A percentile compares a stretch with the other conserved stretches of the same genome.
These are phyloP conservation scores for Xestia c-nigrum DNA, from an alignment of 2,888 invertebrate genomes.

Conservation along the genomic window DNA sequence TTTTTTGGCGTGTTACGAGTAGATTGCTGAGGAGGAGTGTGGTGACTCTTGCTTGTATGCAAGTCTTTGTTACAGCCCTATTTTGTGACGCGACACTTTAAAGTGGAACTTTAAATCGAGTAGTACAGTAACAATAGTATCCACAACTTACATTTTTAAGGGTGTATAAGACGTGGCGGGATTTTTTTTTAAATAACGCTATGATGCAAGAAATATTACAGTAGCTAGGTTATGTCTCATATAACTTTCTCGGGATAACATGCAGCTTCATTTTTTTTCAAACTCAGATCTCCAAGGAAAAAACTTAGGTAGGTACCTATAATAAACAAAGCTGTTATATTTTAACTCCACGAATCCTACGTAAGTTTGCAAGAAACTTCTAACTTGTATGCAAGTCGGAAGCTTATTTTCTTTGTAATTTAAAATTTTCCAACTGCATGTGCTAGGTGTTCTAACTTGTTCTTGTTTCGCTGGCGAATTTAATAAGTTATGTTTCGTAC, in stretches of 20 bases:
- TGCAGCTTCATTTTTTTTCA: slow-evolving; percentile 25
- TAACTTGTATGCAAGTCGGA: slow-evolving; percentile 79
- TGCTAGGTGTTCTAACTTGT: slow-evolving; percentile 75
- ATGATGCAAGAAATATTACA: neutral
- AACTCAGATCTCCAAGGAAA: slow-evolving; percentile 48
- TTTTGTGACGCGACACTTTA: neutral
- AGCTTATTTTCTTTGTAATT: slow-evolving; percentile 86
- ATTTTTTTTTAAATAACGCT: neutral
- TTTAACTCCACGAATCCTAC: slow-evolving; percentile 78
- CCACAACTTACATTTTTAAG: neutral
- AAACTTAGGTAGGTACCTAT: slow-evolving; percentile 40
- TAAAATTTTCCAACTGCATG: slow-evolving; percentile 83
- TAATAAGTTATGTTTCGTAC: slow-evolving; percentile 64
- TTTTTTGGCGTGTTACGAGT: neutral
- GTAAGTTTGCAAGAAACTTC: slow-evolving; percentile 82
- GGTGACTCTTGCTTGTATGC: neutral
- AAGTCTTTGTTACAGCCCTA: neutral
- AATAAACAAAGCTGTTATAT: slow-evolving; percentile 74
- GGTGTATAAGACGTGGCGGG: neutral
- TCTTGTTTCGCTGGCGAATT: slow-evolving; percentile 67
- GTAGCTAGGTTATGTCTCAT: neutral
- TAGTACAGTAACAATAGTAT: neutral
- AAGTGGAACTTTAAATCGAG: neutral
- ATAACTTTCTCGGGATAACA: slow-evolving; percentile 5
- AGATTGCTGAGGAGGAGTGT: slow-evolving; percentile 1